Evolutionary conservation across 2,113 vertebrate genomes (phyloP).

Genomic region (Buteo buteo): DNA sequence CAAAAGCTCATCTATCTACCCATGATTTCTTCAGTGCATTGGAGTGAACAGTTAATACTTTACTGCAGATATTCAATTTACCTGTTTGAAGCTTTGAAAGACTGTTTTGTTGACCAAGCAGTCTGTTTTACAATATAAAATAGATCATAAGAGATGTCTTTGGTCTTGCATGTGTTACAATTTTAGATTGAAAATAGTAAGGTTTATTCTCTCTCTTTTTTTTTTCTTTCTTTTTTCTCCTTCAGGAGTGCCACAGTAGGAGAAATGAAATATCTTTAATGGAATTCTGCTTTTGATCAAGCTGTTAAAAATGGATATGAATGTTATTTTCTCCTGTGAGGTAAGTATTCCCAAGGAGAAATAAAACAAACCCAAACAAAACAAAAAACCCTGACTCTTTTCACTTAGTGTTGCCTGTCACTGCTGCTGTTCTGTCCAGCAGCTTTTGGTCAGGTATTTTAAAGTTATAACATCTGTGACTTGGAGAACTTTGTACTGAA

Average conservation of each 20-base stretch:
- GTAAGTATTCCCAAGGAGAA: not conserved
- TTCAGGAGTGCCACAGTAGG: not conserved
- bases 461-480: not conserved
- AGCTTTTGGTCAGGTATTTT: not conserved
- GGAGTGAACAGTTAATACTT: not conserved
- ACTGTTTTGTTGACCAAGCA: not conserved
- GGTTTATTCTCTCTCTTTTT: not conserved
- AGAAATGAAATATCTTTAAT: not conserved
- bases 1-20: not conserved
- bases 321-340: slow-evolving; percentile 32
- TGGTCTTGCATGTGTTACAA: not conserved
- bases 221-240: not conserved
- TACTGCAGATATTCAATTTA: not conserved
- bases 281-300: slow-evolving; percentile 29
- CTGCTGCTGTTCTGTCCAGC: not conserved
- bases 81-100: not conserved
- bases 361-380: not conserved
- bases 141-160: not conserved
- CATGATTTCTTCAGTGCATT: not conserved
- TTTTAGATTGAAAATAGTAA: not conserved
- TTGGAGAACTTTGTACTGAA: not conserved
- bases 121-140: not conserved
- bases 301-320: slow-evolving; percentile 46
- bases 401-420: not conserved
- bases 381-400: not conserved